Percentiles rank a stretch among this genome's conserved stretches.
Conservation (phyloP, 2,113 vertebrate species). For the rabbit (Oryctolagus cuniculus) region mOryCun1.1 NC_091436.1:20357501-20358000, state of each 20-base stretch:
- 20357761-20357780: neutral
- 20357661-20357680: neutral
- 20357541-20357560: neutral
- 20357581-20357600: neutral
- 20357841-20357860: neutral
- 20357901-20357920: neutral
- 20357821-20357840: neutral
- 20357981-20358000: neutral
- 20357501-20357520: conserved; percentile 40
- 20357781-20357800: neutral
- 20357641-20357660: neutral
- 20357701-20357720: rapidly evolving
- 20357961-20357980: neutral
- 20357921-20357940: conserved; percentile 39
- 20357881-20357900: neutral
- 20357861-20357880: neutral
- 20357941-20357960: neutral
- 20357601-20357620: neutral
- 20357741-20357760: neutral
- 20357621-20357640: neutral
- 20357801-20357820: neutral
- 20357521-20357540: conserved; percentile 64
- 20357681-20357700: neutral
- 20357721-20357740: neutral
- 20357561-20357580: neutral